These are phyloP conservation scores for Rhabdornis inornatus DNA, from an alignment of 2,113 vertebrate species.

Conservation along the genomic window DNA sequence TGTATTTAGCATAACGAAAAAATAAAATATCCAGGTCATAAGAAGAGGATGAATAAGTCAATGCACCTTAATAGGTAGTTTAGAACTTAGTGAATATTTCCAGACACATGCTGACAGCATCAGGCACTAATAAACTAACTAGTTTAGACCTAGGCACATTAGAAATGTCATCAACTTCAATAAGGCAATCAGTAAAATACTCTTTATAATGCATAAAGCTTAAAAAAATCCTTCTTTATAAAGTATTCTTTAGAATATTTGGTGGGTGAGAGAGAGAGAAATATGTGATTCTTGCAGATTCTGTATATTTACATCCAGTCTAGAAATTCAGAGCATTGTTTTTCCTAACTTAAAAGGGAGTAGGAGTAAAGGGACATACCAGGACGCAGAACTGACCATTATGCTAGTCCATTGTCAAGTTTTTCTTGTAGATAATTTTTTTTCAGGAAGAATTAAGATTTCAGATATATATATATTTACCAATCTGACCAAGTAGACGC, in stretches of 20 bases:
- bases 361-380: neutral
- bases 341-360: neutral
- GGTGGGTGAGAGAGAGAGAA: neutral
- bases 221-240: neutral
- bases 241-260: neutral
- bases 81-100: neutral
- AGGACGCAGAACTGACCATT: neutral
- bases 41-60: neutral
- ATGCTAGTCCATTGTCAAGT: neutral
- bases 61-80: neutral
- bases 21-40: neutral
- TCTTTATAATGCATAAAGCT: neutral
- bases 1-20: neutral
- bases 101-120: neutral
- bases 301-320: neutral
- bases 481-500: neutral
- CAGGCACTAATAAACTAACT: neutral
- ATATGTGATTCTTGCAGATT: neutral
- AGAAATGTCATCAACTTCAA: neutral
- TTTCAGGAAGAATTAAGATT: neutral
- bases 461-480: neutral
- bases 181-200: neutral
- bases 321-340: neutral
- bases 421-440: neutral
- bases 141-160: neutral